phyloP scores from a whole-genome alignment of 1,140 invertebrate genomes.

The Asbolus verrucosus region DNA sequence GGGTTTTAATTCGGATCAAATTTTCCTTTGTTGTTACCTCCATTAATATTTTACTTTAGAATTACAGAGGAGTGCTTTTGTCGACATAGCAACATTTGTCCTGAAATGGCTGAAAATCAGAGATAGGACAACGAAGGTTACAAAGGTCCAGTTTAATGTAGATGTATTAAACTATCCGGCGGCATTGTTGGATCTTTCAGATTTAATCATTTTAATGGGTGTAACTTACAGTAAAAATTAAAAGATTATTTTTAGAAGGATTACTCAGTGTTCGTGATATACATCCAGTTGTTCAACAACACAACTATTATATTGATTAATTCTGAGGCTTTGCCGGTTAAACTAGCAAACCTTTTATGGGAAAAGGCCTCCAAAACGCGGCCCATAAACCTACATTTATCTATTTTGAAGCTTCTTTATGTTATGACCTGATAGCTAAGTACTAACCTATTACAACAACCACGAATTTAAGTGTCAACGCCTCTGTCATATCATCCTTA shows the following conservation, averaged over 20 bases:
- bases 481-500: constrained; percentile 18
- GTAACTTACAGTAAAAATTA: constrained; percentile 1
- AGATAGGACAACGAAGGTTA: constrained; percentile 2
- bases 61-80: constrained; percentile 1
- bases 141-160: constrained; percentile 12
- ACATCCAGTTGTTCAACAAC: background rate
- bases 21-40: constrained; percentile 13
- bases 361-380: constrained; percentile 3
- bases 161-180: constrained; percentile 13
- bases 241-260: constrained; percentile 21
- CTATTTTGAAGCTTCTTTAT: constrained; percentile 5
- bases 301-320: constrained; percentile 1
- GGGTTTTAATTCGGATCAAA: background rate
- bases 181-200: constrained; percentile 14
- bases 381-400: constrained; percentile 20
- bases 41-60: constrained; percentile 12
- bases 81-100: constrained; percentile 1
- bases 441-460: constrained; percentile 4
- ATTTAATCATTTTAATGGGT: constrained; percentile 17
- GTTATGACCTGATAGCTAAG: background rate
- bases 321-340: too few species aligned
- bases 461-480: constrained; percentile 7
- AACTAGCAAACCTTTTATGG: constrained; percentile 17
- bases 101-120: constrained; percentile 27
- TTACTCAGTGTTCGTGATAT: constrained; percentile 3